Percentiles rank a stretch among this genome's conserved stretches.
Evolutionary conservation across 2,888 invertebrate genomes (phyloP).

Genomic region (Syrista parreyssii): DNA sequence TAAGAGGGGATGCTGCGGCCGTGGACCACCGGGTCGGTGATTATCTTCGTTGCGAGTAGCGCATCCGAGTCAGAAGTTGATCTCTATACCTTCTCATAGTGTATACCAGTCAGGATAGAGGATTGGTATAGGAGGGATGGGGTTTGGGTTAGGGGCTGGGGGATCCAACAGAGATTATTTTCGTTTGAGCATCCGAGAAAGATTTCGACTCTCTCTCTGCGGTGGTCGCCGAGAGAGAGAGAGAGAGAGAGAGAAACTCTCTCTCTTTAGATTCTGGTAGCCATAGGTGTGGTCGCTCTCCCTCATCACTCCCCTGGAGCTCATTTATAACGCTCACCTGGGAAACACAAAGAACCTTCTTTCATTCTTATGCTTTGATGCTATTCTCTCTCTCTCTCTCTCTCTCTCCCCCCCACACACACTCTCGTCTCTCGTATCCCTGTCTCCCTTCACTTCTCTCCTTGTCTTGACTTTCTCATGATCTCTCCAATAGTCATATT

Average conservation of each 20-base stretch:
- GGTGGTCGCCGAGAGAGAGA: constrained; percentile 43
- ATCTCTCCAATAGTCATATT: no score
- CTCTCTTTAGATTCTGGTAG: constrained; percentile 42
- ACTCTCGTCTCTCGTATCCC: constrained; percentile 14
- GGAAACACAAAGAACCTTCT: constrained; percentile 57
- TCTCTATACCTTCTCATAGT: neutral
- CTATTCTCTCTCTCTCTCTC: constrained; percentile 35
- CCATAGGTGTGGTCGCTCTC: constrained; percentile 57
- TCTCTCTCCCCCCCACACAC: constrained; percentile 12
- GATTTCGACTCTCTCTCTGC: constrained; percentile 34
- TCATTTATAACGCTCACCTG: constrained; percentile 63
- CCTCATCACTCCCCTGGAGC: constrained; percentile 37
- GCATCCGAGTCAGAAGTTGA: neutral
- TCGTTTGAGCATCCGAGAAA: constrained; percentile 35
- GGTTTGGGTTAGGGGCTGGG: neutral
- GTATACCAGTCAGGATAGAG: neutral
- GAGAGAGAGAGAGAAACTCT: constrained; percentile 18
- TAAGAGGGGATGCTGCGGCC: constrained; percentile 31
- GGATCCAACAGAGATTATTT: constrained; percentile 38
- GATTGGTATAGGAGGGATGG: neutral
- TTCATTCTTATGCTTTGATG: constrained; percentile 52
- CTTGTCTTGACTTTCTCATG: no score
- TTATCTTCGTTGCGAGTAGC: constrained; percentile 1
- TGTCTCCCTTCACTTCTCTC: neutral
- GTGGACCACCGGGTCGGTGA: constrained; percentile 46